Evolutionary conservation across 2,888 invertebrate genomes (phyloP), one percentile per base, ranked within the genome.

Genomic region (Bunonema sp.): DNA sequence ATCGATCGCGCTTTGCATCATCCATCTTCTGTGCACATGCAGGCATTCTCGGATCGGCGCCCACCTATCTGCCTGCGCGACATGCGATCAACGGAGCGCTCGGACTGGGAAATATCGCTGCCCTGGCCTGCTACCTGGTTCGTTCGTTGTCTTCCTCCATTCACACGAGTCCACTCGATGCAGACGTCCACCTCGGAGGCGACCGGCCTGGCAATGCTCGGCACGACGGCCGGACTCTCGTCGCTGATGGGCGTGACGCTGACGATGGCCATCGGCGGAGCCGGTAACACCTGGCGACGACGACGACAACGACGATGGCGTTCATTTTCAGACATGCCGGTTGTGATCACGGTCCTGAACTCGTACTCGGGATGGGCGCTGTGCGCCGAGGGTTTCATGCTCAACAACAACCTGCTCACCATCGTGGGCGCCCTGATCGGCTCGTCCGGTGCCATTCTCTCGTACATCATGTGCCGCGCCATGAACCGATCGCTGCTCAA

Each of bases 241-340:
- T 78, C 81, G 38, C 73, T 79, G 7, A 82, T 85, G 80, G 85
- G 85, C 16, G 78, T 85, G 29, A 86, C 84, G 1, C 76, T 86
- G 36, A 86, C 85, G 0, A 78, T 82, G 44, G 85, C 85, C 36
- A 86, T 86, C 63, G 85, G 86, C 75, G 84, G 82, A 79, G 65
- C n/a, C 5, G n/a, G n/a, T n/a, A n/a, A n/a, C n/a, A n/a, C n/a
- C n/a, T n/a, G n/a, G n/a, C n/a, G n/a, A n/a, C n/a, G n/a, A n/a
- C n/a, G n/a, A n/a, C n/a, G n/a, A n/a, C n/a, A n/a, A n/a, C n/a
- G n/a, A n/a, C n/a, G n/a, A n/a, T n/a, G n/a, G n/a, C n/a, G n/a
- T n/a, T n/a, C n/a, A n/a, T n/a, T n/a, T n/a, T 85, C 85, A 49
- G 85, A 86, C 72, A 85, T 85, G 85, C 85, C 85, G 0, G 85